Evolutionary conservation across 2,113 vertebrate genomes (phyloP).

Genomic region (Physeter macrocephalus): DNA sequence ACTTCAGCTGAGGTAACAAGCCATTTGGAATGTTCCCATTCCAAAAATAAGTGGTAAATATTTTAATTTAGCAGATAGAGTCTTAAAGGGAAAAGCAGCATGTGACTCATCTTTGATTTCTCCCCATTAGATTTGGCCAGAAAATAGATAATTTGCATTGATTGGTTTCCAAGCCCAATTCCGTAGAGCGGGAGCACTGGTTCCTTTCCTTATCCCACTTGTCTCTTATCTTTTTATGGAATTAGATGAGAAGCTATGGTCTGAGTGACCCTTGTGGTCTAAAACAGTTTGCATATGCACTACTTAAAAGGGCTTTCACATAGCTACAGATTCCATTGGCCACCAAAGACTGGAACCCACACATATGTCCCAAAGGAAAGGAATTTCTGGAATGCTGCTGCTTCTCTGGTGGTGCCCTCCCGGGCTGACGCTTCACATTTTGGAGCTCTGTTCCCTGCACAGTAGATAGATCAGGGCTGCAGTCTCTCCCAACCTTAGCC

Average conservation of each 20-base stretch:
- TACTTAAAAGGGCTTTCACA: neutral
- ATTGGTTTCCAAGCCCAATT: neutral
- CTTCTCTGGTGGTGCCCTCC: neutral
- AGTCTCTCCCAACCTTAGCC: neutral
- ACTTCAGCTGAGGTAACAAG: neutral
- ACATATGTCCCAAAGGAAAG: neutral
- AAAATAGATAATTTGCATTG: neutral
- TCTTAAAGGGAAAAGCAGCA: fast-evolving
- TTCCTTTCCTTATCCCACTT: neutral
- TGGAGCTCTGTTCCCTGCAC: neutral
- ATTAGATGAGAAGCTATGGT: constrained; percentile 5
- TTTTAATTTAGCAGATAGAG: neutral
- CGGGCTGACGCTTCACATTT: neutral
- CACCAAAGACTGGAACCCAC: neutral
- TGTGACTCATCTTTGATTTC: neutral
- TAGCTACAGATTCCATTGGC: neutral
- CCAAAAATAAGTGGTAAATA: neutral
- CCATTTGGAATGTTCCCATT: neutral
- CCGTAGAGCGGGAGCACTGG: neutral
- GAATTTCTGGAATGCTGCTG: neutral
- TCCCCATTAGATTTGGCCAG: neutral
- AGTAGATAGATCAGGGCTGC: neutral
- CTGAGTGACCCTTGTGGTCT: neutral
- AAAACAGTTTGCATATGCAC: neutral
- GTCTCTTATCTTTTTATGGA: neutral